Evolutionary conservation across 2,113 vertebrate species (phyloP).

Genomic region (Peucedramus taeniatus): DNA sequence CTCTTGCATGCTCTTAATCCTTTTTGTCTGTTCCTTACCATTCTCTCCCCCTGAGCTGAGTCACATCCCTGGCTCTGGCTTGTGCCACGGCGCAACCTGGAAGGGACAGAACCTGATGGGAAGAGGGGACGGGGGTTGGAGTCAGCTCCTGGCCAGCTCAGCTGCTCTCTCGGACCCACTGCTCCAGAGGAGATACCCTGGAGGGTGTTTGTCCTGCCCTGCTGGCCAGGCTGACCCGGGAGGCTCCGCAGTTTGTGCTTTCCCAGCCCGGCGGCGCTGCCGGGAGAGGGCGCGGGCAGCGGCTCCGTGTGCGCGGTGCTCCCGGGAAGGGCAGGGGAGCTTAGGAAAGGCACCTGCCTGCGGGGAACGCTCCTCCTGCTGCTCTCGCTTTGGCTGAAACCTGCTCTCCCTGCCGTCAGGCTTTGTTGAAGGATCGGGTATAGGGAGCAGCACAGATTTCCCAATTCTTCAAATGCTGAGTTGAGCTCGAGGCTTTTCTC

Average conservation of each 20-base stretch:
- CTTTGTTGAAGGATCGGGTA: neutral
- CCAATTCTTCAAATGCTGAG: neutral
- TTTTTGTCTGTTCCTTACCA: neutral
- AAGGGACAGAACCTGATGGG: rapidly evolving
- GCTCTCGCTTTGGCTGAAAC: rapidly evolving
- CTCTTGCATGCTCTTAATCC: neutral
- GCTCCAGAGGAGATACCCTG: neutral
- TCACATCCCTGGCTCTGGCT: neutral
- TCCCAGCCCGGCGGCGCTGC: neutral
- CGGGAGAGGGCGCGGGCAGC: slow-evolving; percentile 46
- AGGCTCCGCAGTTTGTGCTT: neutral
- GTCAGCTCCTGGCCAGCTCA: neutral
- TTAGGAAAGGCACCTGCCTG: neutral
- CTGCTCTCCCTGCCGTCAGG: rapidly evolving
- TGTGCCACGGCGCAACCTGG: rapidly evolving
- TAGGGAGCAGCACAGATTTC: neutral
- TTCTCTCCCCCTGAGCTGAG: neutral
- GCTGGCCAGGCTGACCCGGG: neutral
- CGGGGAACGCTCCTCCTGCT: neutral
- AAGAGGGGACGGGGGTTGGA: rapidly evolving
- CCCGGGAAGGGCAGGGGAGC: neutral
- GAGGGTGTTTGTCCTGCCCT: neutral
- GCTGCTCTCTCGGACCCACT: neutral
- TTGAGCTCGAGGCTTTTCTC: neutral
- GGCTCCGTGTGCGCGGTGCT: neutral